Percentiles rank a stretch among this genome's conserved stretches.
phyloP scores from a whole-genome alignment of 2,797 vertebrate genomes.

The Gymnodraco acuticeps region DNA sequence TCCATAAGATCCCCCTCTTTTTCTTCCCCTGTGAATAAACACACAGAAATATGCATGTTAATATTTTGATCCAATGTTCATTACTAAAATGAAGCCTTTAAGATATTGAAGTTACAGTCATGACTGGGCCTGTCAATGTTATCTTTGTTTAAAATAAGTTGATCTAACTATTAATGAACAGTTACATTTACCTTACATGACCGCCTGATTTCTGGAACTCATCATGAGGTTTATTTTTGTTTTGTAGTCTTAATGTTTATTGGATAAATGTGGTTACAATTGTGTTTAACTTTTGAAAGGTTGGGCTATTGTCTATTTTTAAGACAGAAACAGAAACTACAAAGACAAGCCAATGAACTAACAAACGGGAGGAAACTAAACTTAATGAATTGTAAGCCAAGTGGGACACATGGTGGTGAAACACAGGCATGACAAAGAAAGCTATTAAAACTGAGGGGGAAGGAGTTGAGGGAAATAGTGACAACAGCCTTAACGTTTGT shows the following conservation, averaged over 20 bases:
- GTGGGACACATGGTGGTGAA: conserved; percentile 25
- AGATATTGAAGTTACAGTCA: too few species aligned
- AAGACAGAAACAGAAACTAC: not conserved
- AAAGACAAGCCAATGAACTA: not conserved
- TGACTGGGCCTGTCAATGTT: not conserved
- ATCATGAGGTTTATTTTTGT: too few species aligned
- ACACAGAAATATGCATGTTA: too few species aligned
- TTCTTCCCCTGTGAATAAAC: too few species aligned
- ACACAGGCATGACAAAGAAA: not conserved
- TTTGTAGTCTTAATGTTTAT: too few species aligned
- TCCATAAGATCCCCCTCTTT: too few species aligned
- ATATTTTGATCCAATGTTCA: too few species aligned
- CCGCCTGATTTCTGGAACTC: too few species aligned
- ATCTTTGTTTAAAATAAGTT: not conserved
- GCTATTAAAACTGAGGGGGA: not conserved
- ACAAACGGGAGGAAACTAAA: not conserved
- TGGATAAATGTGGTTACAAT: too few species aligned
- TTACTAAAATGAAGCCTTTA: not conserved
- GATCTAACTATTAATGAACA: not conserved
- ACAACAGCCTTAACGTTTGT: not conserved
- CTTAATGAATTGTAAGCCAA: not conserved
- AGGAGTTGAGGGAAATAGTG: not conserved
- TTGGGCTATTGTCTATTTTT: too few species aligned
- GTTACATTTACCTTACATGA: too few species aligned
- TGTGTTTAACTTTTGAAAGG: too few species aligned